phyloP scores from a whole-genome alignment of 23 tunicate species.

The Diplosoma virens region DNA sequence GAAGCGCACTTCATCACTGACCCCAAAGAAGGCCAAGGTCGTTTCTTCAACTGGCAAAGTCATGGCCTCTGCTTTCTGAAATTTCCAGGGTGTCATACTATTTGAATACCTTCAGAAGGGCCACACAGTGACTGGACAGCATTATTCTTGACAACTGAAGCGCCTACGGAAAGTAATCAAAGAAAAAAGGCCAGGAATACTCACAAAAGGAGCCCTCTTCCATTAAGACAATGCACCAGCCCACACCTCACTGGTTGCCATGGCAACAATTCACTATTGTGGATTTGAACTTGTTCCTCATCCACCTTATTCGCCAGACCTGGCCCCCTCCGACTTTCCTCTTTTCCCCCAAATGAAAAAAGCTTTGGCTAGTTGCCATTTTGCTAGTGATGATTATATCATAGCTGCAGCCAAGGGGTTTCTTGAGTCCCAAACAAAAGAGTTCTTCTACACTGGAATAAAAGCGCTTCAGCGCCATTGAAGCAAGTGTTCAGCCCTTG shows the following conservation, averaged over 20 bases:
- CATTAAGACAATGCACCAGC: constrained; percentile 1
- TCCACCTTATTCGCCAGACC: constrained; percentile 27
- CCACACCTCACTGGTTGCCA: constrained; percentile 26
- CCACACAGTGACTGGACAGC: constrained; percentile 19
- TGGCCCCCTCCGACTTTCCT: constrained; percentile 14
- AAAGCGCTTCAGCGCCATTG: constrained; percentile 23
- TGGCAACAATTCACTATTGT: constrained; percentile 23
- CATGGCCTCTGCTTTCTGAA: no score
- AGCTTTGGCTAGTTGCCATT: no score
- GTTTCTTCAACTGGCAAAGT: no score
- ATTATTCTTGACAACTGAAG: background rate
- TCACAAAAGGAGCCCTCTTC: background rate
- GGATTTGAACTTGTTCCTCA: constrained; percentile 4
- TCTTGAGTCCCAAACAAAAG: background rate
- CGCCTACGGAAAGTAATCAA: background rate
- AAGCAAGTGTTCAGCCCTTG: constrained; percentile 18
- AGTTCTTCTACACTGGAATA: no score
- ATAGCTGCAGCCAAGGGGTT: background rate
- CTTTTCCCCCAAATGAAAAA: background rate
- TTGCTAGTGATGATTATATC: no score
- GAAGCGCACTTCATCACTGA: no score
- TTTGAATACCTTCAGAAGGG: constrained; percentile 12
- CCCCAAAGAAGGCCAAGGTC: no score
- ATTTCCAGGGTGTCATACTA: no score
- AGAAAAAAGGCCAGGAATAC: constrained; percentile 25